Conservation (phyloP, 2,113 vertebrate genomes). For the Malurus elegans region DNA sequence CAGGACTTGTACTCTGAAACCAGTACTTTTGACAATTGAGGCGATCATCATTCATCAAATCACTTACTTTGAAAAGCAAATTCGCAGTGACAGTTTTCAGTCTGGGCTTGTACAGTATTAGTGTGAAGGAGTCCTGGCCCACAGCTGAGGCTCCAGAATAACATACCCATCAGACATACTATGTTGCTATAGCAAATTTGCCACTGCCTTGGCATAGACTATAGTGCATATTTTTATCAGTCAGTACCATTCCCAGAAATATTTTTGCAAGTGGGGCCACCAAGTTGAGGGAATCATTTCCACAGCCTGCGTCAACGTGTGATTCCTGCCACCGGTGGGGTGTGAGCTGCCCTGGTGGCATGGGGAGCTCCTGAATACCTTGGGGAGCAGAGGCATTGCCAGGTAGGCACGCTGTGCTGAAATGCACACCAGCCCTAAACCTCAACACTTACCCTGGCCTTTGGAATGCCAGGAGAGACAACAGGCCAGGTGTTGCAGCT, state of each 20-base stretch:
- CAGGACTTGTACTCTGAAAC: background rate
- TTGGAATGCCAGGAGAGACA: background rate
- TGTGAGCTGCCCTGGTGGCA: rapidly evolving
- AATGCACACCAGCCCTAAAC: background rate
- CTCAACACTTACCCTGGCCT: background rate
- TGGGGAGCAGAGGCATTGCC: background rate
- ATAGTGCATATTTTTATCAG: conserved; percentile 11
- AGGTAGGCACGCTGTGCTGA: rapidly evolving
- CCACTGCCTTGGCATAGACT: conserved; percentile 47
- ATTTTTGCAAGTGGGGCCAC: conserved; percentile 34
- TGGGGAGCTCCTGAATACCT: background rate
- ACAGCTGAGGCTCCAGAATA: conserved; percentile 46
- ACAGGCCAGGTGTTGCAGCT: background rate
- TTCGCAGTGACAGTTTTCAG: conserved; percentile 2
- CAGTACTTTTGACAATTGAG: background rate
- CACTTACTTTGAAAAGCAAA: conserved; percentile 24
- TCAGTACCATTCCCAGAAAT: conserved; percentile 38
- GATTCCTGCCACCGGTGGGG: background rate
- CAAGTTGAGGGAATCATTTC: background rate
- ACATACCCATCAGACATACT: conserved; percentile 37
- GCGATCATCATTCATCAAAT: conserved; percentile 37
- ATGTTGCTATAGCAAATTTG: conserved; percentile 52
- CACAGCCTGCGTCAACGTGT: background rate
- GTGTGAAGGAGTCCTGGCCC: conserved; percentile 47
- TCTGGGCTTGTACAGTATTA: conserved; percentile 14